Percentiles rank a stretch among this genome's conserved stretches.
Evolutionary conservation across 2,888 invertebrate genomes (phyloP).

Genomic region (Eilema griseolum): DNA sequence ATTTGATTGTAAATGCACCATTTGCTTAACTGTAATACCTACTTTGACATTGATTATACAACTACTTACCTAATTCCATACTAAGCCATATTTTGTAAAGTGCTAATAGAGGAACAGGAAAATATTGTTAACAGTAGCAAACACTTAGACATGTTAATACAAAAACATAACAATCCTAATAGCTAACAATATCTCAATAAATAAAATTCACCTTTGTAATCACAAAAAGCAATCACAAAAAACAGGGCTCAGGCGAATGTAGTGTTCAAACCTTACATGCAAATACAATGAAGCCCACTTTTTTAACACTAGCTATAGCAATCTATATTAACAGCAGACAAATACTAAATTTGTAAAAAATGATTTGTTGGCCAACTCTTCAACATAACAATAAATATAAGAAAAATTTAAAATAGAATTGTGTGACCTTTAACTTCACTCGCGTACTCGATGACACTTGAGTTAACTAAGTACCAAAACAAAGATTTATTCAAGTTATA

Average conservation of each 20-base stretch:
- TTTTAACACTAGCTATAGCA: neutral
- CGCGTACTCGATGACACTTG: neutral
- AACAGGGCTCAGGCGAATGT: neutral
- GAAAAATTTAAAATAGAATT: neutral
- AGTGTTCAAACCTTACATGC: neutral
- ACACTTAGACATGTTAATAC: neutral
- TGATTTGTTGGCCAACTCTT: neutral
- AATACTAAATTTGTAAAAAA: neutral
- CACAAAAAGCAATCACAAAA: constrained; percentile 1
- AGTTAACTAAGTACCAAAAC: neutral
- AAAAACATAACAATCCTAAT: neutral
- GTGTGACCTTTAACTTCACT: neutral
- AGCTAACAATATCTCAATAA: neutral
- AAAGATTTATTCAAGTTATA: neutral
- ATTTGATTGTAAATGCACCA: too few species aligned
- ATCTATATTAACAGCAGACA: neutral
- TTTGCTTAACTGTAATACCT: too few species aligned
- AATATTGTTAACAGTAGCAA: neutral
- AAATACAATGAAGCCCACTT: neutral
- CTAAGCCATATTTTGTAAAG: neutral
- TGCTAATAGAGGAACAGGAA: constrained; percentile 2
- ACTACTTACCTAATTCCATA: neutral
- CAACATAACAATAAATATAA: neutral
- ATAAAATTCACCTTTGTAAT: neutral
- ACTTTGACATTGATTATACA: too few species aligned